Percentiles rank a stretch among this genome's conserved stretches.
Evolutionary conservation across 2,797 vertebrate genomes (phyloP).

Genomic region (Paguma larvata): DNA sequence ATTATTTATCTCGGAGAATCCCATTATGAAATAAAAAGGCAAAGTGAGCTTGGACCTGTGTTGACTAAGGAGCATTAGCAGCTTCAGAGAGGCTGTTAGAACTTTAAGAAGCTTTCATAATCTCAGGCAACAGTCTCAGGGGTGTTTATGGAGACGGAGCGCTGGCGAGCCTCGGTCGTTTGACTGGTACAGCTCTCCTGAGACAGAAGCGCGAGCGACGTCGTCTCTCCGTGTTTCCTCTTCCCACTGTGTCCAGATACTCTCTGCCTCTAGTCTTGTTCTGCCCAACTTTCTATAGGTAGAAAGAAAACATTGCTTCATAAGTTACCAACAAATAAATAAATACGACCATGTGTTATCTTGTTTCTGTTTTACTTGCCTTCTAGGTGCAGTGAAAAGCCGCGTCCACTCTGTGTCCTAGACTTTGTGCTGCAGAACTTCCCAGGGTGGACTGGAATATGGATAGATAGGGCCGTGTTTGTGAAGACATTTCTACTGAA

Average conservation of each 20-base stretch:
- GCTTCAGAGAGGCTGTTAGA: background rate
- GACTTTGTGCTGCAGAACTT: background rate
- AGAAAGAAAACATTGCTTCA: background rate
- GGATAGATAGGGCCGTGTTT: fast-evolving
- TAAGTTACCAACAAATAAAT: background rate
- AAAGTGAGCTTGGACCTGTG: background rate
- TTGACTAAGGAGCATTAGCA: background rate
- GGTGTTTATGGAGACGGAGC: background rate
- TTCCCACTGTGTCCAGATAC: fast-evolving
- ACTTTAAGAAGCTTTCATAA: background rate
- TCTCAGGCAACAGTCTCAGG: background rate
- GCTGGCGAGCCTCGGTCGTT: fast-evolving
- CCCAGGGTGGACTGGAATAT: background rate
- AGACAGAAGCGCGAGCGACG: background rate
- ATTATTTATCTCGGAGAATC: background rate
- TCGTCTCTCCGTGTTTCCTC: background rate
- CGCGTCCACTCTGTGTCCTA: background rate
- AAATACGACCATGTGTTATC: background rate
- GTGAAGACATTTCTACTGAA: background rate
- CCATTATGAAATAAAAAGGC: background rate
- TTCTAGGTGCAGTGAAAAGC: background rate
- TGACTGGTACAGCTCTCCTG: fast-evolving
- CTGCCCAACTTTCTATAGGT: background rate
- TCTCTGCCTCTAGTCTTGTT: background rate
- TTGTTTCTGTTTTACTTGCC: background rate